phyloP scores from a whole-genome alignment of 2,113 vertebrate genomes.

The Cinclus mexicanus region DNA sequence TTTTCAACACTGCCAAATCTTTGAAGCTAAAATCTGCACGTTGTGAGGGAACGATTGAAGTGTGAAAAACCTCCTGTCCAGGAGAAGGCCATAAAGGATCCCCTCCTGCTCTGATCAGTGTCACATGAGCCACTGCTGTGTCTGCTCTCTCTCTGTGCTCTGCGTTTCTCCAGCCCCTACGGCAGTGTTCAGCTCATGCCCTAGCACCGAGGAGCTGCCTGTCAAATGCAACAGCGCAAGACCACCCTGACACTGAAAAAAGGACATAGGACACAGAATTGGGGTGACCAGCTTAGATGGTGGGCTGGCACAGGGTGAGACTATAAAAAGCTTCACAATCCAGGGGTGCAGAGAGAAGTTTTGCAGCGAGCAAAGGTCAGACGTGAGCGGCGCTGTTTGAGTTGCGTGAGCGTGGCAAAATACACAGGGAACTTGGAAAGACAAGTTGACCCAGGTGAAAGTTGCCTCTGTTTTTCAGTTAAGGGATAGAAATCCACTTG shows the following conservation, averaged over 20 bases:
- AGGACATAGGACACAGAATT: neutral
- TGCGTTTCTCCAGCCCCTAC: neutral
- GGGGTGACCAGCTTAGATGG: neutral
- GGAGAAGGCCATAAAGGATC: neutral
- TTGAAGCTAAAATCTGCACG: constrained; percentile 28
- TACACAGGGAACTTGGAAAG: neutral
- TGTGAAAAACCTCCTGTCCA: constrained; percentile 19
- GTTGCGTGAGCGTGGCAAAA: neutral
- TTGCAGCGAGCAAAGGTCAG: neutral
- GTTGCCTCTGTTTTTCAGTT: neutral
- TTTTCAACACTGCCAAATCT: constrained; percentile 6
- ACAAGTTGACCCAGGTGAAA: neutral
- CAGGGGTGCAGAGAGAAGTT: neutral
- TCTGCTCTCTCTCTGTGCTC: neutral
- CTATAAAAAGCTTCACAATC: neutral
- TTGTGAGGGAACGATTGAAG: constrained; percentile 53
- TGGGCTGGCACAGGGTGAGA: neutral
- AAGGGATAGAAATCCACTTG: neutral
- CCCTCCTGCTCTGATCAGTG: neutral
- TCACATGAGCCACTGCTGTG: neutral
- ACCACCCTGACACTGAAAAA: neutral
- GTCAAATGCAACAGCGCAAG: neutral
- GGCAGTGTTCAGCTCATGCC: neutral
- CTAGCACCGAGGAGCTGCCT: neutral
- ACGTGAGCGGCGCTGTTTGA: neutral